Evolutionary conservation across 2,113 vertebrate species (phyloP).

Genomic region (Phyllostomus discolor): DNA sequence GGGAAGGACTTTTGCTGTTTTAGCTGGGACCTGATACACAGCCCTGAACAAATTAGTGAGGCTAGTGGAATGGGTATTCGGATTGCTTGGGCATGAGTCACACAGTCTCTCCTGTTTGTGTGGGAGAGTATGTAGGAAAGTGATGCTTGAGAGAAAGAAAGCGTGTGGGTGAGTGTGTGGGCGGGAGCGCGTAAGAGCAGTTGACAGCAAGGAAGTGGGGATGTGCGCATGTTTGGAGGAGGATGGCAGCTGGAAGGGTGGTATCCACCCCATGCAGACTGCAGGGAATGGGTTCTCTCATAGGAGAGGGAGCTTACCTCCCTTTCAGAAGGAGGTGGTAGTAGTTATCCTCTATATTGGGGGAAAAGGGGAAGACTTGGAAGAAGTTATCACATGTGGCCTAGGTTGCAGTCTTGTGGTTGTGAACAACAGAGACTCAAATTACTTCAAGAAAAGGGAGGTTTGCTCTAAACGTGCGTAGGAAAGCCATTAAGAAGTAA

Average conservation of each 20-base stretch:
- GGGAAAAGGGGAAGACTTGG: background rate
- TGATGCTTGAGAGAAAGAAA: background rate
- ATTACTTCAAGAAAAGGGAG: background rate
- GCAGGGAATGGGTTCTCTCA: background rate
- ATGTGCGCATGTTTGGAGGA: background rate
- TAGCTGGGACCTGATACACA: background rate
- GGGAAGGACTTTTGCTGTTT: background rate
- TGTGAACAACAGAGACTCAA: background rate
- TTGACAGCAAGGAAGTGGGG: background rate
- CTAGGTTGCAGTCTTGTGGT: background rate
- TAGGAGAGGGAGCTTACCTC: background rate
- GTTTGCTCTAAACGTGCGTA: background rate
- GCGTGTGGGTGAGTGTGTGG: background rate
- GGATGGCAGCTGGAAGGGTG: background rate
- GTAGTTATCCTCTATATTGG: background rate
- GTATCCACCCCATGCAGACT: background rate
- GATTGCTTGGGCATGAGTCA: background rate
- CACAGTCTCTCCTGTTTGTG: background rate
- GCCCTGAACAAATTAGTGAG: background rate
- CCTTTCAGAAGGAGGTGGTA: background rate
- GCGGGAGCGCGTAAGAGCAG: background rate
- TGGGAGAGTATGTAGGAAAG: background rate
- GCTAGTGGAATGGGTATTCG: background rate
- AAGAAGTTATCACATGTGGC: background rate
- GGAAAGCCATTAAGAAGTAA: background rate